These are phyloP conservation scores for Diorhabda sublineata DNA, from an alignment of 1,140 invertebrate species.

Conservation along the genomic window DNA sequence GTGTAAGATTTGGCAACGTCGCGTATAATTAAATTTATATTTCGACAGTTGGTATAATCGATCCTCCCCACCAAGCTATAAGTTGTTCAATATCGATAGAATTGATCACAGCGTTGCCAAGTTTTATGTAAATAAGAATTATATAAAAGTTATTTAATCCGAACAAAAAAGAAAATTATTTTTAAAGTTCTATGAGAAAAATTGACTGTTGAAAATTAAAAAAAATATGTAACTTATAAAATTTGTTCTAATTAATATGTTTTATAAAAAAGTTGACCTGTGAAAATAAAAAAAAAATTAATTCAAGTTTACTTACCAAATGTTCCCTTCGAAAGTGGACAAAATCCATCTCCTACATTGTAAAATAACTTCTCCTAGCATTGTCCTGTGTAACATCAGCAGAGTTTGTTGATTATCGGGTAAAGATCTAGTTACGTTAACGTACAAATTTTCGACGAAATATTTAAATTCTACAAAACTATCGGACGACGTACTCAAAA, in stretches of 20 bases:
- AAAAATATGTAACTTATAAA: not conserved
- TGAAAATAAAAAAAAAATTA: no score
- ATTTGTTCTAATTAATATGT: no score
- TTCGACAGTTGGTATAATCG: no score
- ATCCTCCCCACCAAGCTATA: no score
- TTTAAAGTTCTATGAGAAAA: not conserved
- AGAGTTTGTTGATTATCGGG: not conserved
- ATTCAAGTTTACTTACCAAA: not conserved
- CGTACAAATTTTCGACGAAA: constrained; percentile 7
- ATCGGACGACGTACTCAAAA: constrained; percentile 3
- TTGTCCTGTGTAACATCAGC: not conserved
- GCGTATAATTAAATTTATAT: no score
- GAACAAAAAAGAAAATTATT: not conserved
- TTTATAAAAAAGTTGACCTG: no score
- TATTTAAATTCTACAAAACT: not conserved
- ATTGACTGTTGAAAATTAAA: not conserved
- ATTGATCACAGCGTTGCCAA: no score
- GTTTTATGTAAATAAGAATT: no score
- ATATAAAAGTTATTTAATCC: no score
- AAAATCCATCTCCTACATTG: not conserved
- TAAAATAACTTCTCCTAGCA: not conserved
- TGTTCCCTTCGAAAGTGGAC: not conserved
- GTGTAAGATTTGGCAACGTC: no score
- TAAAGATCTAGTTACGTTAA: not conserved
- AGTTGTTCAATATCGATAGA: no score